phyloP scores from a whole-genome alignment of 2,113 vertebrate species.

The Erythrocercus mccallii region DNA sequence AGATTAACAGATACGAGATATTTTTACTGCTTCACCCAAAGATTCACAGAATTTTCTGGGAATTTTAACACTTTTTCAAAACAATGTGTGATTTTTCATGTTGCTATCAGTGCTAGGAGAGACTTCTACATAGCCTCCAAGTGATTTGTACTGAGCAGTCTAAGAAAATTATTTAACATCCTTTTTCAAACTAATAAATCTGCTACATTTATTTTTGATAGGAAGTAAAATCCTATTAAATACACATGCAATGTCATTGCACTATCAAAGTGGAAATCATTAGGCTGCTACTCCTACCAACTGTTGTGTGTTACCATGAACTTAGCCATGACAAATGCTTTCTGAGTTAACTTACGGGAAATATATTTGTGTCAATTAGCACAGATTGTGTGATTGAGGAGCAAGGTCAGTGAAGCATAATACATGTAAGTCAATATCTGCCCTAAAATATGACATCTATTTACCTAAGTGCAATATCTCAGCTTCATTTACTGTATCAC shows the following conservation, averaged over 20 bases:
- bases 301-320: neutral
- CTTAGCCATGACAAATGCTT: constrained; percentile 2
- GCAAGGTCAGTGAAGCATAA: neutral
- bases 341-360: neutral
- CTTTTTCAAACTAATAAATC: constrained; percentile 57
- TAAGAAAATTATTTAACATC: constrained; percentile 48
- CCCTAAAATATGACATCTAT: neutral
- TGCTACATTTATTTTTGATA: constrained; percentile 29
- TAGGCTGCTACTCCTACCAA: neutral
- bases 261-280: constrained; percentile 20
- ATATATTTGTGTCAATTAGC: neutral
- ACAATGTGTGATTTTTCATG: constrained; percentile 46
- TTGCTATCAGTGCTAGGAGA: neutral
- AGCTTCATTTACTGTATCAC: neutral
- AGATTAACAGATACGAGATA: constrained; percentile 51
- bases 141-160: constrained; percentile 29
- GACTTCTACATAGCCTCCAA: constrained; percentile 23
- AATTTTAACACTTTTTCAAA: constrained; percentile 63
- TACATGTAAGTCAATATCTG: neutral
- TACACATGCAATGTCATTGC: constrained; percentile 36
- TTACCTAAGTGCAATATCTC: neutral
- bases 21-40: constrained; percentile 51
- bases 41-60: constrained; percentile 53
- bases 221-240: constrained; percentile 4
- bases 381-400: neutral